Evolutionary conservation across 2,113 vertebrate genomes (phyloP), one percentile per base, ranked within the genome.

Genomic region (Rhinolophus sinicus): DNA sequence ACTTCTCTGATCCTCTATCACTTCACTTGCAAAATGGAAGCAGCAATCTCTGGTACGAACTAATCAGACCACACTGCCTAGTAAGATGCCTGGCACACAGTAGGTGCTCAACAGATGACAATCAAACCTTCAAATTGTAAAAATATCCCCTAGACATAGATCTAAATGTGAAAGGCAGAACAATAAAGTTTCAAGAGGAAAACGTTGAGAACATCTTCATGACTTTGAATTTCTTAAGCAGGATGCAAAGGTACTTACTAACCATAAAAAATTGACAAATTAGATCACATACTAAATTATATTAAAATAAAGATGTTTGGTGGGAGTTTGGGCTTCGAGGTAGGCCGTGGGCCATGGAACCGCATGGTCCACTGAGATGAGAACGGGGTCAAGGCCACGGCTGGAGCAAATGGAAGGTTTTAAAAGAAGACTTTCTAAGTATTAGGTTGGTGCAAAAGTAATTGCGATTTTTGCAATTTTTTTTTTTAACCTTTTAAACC

Each of bases 391-490:
- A 86, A 88, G 38, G 54, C 50, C 44, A 26, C 11, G 38, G 19
- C 56, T 52, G 19, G 72, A 75, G 22, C 24, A 4, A 82, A 38
- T 10, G 44, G 40, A 99, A 99, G 97, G 99, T 99, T 83, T 99
- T 99, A 98, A 99, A 98, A 99, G 99, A 98, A 99, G 99, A 98
- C 96, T 99, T 97, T 99, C 99, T 38, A 99, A 99, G 40, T 44
- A 44, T 44, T 44, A 44, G 40, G 40, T 44, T 44, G 40, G 40
- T 5, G 40, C 40, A 44, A 44, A 44, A 44, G 40, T 44, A 44
- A 44, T 44, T 44, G 40, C 40, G 40, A 44, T 44, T 44, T 44
- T 44, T 44, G 40, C 40, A 44, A 44, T 44, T 5, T 44, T 44
- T 44, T 40, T 40, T 44, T 44, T 44, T 44, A 44, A 44, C 40